Conservation (phyloP, 2,888 invertebrate genomes). For the Catocala nupta region DNA sequence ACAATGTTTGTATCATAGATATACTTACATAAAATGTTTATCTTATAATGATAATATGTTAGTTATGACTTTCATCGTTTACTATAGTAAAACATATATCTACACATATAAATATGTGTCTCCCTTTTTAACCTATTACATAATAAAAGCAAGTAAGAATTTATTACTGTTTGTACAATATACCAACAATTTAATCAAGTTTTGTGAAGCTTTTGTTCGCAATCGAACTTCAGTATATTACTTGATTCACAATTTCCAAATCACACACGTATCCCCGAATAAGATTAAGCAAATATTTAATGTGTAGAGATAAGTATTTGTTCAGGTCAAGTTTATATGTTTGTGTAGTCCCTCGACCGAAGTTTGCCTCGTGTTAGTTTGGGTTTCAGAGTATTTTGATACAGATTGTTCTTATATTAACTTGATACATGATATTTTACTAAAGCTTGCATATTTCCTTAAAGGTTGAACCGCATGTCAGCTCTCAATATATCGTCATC, state of each 20-base stretch:
- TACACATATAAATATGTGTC: too few species aligned
- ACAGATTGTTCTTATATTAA: not conserved
- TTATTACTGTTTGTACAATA: not conserved
- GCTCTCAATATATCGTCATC: not conserved
- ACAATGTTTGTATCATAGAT: too few species aligned
- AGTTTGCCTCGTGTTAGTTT: not conserved
- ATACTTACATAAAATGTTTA: too few species aligned
- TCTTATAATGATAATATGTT: too few species aligned
- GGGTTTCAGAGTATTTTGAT: not conserved
- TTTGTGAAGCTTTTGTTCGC: conserved; percentile 5
- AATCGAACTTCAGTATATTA: conserved; percentile 5
- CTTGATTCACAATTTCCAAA: conserved; percentile 13
- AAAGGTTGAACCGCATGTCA: not conserved
- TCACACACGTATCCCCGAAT: conserved; percentile 13
- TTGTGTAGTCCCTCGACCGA: conserved; percentile 16
- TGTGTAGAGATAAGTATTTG: conserved; percentile 33
- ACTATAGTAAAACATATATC: too few species aligned
- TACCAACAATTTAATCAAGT: not conserved
- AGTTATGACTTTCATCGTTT: too few species aligned
- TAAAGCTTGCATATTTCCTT: not conserved
- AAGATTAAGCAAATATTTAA: conserved; percentile 29
- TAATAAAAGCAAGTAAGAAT: not conserved
- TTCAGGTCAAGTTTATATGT: conserved; percentile 22
- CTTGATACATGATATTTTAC: too few species aligned
- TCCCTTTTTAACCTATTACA: too few species aligned